Evolutionary conservation across 2,113 vertebrate species (phyloP).

Genomic region (Hypanus sabinus): DNA sequence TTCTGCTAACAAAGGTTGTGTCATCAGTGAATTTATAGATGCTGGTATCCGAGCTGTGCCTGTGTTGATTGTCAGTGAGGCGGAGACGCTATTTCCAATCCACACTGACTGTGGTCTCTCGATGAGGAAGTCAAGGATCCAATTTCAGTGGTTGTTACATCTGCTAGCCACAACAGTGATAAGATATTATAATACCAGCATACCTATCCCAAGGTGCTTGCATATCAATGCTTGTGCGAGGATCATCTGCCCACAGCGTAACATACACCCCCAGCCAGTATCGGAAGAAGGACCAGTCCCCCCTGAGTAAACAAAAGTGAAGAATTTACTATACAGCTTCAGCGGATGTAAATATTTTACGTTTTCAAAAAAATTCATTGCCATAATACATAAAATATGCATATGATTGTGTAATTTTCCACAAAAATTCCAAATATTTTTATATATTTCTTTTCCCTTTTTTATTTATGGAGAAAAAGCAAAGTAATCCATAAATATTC

Average conservation of each 20-base stretch:
- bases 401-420: not conserved
- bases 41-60: no score
- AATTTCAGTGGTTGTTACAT: no score
- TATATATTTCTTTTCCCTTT: not conserved
- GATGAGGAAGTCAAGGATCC: no score
- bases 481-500: not conserved
- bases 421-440: not conserved
- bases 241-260: constrained; percentile 39
- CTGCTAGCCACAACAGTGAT: not conserved
- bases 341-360: not conserved
- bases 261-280: constrained; percentile 39
- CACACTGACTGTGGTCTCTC: no score
- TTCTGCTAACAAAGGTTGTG: no score
- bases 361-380: not conserved
- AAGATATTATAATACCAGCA: not conserved
- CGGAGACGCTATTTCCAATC: no score
- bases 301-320: constrained; percentile 8
- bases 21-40: no score
- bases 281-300: constrained; percentile 39
- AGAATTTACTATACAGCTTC: not conserved
- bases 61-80: no score
- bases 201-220: constrained; percentile 35
- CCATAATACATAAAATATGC: not conserved
- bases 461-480: not conserved
- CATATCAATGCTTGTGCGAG: constrained; percentile 39